Base-by-base conservation (phyloP, 1,140 invertebrate genomes). In the Stenopsyche tienmushanensis region DNA sequence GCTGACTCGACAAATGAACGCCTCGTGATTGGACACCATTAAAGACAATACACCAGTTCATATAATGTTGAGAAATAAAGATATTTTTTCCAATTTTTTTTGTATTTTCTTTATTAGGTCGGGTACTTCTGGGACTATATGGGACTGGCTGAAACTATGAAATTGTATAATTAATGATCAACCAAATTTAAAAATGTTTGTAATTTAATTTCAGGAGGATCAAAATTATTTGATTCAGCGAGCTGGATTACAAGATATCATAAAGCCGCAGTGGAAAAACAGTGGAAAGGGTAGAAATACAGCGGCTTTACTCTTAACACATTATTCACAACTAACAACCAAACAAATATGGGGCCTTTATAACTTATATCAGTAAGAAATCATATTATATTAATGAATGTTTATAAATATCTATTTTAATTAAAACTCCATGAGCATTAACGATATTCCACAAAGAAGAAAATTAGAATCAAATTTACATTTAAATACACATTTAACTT, bases 251-350 rank as follows among this genome's bases (percentile, higher is more conserved):
- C 84, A 88, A 67, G 84, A 89, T 65, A 82, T 90, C 29, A 88
- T 92, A 59, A 87, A 89, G 72, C 89, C 90, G 0, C 86, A 90
- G 71, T 92, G 90, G 90, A 87, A 88, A 66, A 92, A 92, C 76
- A 85, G 89, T 65, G 89, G 88, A 21, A 88, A 87, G 70, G 90
- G 89, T 15, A 82, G 84, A 5, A 82, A 84, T 64, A 90, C 88
- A 23, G 83, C 87, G 18, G 85, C 86, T 70, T 83, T 88, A 62
- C 84, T 91, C 57, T 84, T 86, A 67, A 85, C 86, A 71, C 90
- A 92, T 66, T 93, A 91, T 74, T 85, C 86, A 7, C 86, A 90
- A 70, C 81, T 94, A 24, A 87, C 86, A 26, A 86, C 85, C 71
- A 82, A 82, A n/a, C 88, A 92, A 76, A 86, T 93, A 55, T 79